Evolutionary conservation across 2,888 invertebrate species (phyloP).

Genomic region (Cyclophora albipunctata): DNA sequence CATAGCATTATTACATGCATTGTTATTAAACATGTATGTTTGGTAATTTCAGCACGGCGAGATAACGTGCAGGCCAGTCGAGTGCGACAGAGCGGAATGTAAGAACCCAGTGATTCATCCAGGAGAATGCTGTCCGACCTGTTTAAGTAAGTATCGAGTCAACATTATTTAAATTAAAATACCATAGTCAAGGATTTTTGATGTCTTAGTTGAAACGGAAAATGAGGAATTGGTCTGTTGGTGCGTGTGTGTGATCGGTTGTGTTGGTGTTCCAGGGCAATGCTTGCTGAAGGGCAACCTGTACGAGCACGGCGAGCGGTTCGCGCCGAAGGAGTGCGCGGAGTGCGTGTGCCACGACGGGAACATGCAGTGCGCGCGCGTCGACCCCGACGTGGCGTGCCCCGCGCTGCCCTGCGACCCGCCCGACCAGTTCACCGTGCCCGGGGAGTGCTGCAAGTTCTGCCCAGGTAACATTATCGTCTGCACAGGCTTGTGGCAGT

Average conservation of each 20-base stretch:
- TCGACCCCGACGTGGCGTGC: constrained; percentile 83
- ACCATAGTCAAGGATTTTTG: too few species aligned
- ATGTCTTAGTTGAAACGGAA: too few species aligned
- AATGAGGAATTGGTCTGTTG: too few species aligned
- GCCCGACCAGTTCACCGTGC: constrained; percentile 85
- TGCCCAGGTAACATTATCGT: constrained; percentile 81
- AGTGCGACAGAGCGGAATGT: constrained; percentile 85
- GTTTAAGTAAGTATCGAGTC: constrained; percentile 81
- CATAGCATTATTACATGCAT: too few species aligned
- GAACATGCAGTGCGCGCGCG: constrained; percentile 83
- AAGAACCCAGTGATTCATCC: constrained; percentile 85
- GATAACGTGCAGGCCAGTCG: constrained; percentile 87
- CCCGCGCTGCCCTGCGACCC: constrained; percentile 85
- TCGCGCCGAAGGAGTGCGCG: constrained; percentile 83
- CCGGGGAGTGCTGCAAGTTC: constrained; percentile 92
- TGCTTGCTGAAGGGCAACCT: constrained; percentile 80
- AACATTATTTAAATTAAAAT: too few species aligned
- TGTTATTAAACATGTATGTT: too few species aligned
- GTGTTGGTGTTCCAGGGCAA: constrained; percentile 70
- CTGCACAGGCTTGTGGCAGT: too few species aligned
- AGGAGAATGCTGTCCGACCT: constrained; percentile 90
- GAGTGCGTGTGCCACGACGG: constrained; percentile 90
- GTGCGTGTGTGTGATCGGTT: too few species aligned
- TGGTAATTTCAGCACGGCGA: constrained; percentile 82
- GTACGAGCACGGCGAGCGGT: constrained; percentile 87